A percentile compares a stretch with the other conserved stretches of the same genome.
Evolutionary conservation across 2,113 vertebrate genomes (phyloP).

Genomic region (Eira barbara): DNA sequence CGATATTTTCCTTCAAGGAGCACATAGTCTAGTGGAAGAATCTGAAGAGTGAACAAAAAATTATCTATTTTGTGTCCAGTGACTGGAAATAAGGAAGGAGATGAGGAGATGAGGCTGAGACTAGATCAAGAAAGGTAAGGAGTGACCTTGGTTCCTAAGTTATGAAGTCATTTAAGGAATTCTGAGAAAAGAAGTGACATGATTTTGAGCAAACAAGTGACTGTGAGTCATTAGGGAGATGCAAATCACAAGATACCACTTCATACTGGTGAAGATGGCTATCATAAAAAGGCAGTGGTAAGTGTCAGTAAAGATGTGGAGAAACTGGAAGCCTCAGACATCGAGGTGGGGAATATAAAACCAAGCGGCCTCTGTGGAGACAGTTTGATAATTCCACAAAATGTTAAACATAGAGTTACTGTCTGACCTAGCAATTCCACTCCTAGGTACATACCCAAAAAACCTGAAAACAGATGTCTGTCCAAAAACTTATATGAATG

Average conservation of each 20-base stretch:
- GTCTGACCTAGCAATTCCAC: background rate
- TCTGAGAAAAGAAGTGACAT: background rate
- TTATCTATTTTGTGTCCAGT: background rate
- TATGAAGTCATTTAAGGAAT: background rate
- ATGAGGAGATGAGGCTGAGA: background rate
- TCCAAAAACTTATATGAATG: background rate
- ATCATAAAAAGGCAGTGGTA: background rate
- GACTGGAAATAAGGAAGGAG: background rate
- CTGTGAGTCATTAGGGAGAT: background rate
- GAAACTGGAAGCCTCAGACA: background rate
- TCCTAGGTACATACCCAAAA: background rate
- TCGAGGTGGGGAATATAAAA: background rate
- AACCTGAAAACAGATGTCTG: background rate
- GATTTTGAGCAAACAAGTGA: constrained; percentile 9
- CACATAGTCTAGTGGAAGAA: background rate
- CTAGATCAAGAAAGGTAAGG: background rate
- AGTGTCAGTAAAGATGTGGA: background rate
- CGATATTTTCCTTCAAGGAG: background rate
- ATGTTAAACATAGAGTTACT: background rate
- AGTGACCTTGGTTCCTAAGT: background rate
- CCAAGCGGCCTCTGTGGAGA: background rate
- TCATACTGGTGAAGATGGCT: background rate
- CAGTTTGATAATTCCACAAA: background rate
- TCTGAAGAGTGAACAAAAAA: background rate
- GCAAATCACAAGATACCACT: background rate